Evolutionary conservation across 2,113 vertebrate species (phyloP).

Genomic region (Amazona guildingii): DNA sequence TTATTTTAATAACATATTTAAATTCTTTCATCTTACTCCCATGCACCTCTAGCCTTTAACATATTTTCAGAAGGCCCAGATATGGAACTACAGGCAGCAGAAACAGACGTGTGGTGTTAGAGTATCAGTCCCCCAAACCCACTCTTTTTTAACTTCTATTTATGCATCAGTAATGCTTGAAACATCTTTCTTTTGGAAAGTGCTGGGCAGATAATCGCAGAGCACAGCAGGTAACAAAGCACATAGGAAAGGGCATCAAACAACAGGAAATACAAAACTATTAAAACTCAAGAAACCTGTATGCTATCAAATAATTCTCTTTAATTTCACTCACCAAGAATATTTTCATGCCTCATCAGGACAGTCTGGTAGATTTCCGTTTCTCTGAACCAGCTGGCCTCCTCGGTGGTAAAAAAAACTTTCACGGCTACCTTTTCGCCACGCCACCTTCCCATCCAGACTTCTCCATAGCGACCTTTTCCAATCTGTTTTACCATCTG

Average conservation of each 20-base stretch:
- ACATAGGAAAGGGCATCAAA: background rate
- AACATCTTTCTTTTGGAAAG: background rate
- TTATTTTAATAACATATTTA: background rate
- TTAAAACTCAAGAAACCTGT: background rate
- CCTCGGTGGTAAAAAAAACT: conserved; percentile 96
- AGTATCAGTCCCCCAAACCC: background rate
- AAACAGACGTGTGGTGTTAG: background rate
- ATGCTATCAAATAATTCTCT: background rate
- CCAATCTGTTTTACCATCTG: conserved; percentile 99
- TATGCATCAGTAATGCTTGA: background rate
- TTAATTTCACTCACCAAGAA: conserved; percentile 84
- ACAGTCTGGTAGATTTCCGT: conserved; percentile 99
- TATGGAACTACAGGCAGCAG: background rate
- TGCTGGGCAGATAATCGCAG: background rate
- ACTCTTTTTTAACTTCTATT: background rate
- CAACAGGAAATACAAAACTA: background rate
- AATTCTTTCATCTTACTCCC: background rate
- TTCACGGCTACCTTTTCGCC: conserved; percentile 96
- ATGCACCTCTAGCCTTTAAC: background rate
- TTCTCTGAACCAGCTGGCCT: conserved; percentile 98
- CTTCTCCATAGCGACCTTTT: conserved; percentile 96
- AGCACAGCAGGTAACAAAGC: conserved; percentile 1
- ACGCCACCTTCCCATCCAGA: conserved; percentile 97
- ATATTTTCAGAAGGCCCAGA: background rate
- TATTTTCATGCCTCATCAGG: conserved; percentile 97